phyloP scores from a whole-genome alignment of 2,888 invertebrate species.

The Lepidonotus clava region DNA sequence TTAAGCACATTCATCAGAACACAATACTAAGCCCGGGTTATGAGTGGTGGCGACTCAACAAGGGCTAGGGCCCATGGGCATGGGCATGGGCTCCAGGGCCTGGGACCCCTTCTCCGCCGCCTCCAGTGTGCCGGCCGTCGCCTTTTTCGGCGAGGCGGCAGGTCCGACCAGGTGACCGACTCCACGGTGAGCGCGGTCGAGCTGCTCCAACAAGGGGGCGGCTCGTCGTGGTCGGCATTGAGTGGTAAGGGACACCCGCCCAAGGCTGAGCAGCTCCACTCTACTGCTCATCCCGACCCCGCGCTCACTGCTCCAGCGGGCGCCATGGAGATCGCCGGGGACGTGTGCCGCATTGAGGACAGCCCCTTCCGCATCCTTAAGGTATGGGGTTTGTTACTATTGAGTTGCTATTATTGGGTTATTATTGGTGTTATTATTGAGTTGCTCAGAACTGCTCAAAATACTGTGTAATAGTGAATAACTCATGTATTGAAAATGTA shows the following conservation, averaged over 20 bases:
- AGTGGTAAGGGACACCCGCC: too few species aligned
- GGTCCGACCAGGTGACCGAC: neutral
- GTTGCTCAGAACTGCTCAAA: neutral
- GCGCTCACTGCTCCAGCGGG: neutral
- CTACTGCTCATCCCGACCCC: too few species aligned
- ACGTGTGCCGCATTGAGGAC: constrained; percentile 88
- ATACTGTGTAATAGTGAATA: too few species aligned
- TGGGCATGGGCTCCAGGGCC: too few species aligned
- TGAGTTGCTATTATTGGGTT: neutral
- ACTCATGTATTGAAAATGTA: too few species aligned
- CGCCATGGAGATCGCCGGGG: constrained; percentile 71
- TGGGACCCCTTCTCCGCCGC: too few species aligned
- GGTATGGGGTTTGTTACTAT: constrained; percentile 82
- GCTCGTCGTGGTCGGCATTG: neutral
- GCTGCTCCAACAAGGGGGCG: neutral
- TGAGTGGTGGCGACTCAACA: neutral
- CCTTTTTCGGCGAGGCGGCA: neutral
- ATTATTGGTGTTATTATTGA: neutral
- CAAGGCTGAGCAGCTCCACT: too few species aligned
- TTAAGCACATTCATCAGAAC: too few species aligned
- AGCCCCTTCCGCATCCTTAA: constrained; percentile 88
- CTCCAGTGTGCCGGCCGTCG: neutral
- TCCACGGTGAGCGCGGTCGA: neutral
- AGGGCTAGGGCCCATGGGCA: too few species aligned
- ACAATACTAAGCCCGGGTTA: too few species aligned